These are phyloP conservation scores for Brachionus plicatilis DNA, from an alignment of 1,140 invertebrate genomes.

Conservation along the genomic window DNA sequence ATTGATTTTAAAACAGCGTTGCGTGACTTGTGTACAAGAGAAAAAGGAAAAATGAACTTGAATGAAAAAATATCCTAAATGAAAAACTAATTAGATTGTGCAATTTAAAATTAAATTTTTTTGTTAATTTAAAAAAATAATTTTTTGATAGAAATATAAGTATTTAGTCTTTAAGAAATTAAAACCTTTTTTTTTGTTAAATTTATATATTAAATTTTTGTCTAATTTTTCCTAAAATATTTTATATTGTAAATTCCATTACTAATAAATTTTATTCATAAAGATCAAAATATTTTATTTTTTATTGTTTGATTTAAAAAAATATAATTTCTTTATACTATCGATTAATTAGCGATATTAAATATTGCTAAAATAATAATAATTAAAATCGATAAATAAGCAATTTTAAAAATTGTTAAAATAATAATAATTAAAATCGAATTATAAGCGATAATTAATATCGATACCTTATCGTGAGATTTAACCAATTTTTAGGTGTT, in stretches of 20 bases:
- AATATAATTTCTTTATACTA: not conserved
- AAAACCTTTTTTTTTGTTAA: not conserved
- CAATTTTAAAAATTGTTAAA: not conserved
- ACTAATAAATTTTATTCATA: not conserved
- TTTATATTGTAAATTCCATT: not conserved
- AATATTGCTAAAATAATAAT: not conserved
- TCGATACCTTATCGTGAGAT: not conserved
- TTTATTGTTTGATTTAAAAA: not conserved
- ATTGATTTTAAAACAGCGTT: not conserved
- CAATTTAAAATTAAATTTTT: not conserved
- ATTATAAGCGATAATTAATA: not conserved
- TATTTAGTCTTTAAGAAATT: not conserved
- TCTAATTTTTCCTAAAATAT: not conserved
- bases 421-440: not conserved
- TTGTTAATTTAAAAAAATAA: not conserved
- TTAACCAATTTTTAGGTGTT: not conserved
- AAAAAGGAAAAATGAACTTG: not conserved
- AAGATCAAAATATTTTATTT: not conserved
- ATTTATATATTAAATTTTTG: not conserved
- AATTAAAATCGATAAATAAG: not conserved
- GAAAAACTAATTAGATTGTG: not conserved
- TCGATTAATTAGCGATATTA: not conserved
- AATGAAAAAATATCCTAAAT: not conserved
- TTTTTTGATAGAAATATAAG: not conserved
- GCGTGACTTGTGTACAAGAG: not conserved